phyloP scores from a whole-genome alignment of 2,113 vertebrate genomes.

The Barbus barbus region DNA sequence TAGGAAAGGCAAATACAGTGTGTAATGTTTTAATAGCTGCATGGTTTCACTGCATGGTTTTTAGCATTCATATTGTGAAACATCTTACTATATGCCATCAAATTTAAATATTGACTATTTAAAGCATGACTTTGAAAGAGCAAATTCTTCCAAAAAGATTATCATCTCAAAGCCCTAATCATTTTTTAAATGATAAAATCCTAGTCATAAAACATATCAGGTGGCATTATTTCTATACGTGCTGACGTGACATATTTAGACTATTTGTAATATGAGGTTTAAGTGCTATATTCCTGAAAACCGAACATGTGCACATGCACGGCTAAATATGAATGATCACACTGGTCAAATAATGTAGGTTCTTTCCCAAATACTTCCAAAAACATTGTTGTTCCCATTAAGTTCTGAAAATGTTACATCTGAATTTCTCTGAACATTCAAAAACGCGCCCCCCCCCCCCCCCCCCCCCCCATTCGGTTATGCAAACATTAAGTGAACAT shows the following conservation, averaged over 20 bases:
- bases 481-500: too few relatives aligned
- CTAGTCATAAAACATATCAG: background rate
- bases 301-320: background rate
- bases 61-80: background rate
- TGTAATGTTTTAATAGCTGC: background rate
- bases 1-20: background rate
- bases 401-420: too few relatives aligned
- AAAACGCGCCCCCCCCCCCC: too few relatives aligned
- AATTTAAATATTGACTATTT: too few relatives aligned
- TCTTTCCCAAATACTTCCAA: background rate
- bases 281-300: background rate
- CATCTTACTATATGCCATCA: background rate
- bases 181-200: conserved; percentile 15
- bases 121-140: background rate
- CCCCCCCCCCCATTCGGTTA: too few relatives aligned
- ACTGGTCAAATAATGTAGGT: background rate
- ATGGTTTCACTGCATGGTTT: background rate
- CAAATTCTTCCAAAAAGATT: background rate
- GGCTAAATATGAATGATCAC: background rate
- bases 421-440: too few relatives aligned
- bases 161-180: background rate
- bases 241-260: background rate
- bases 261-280: background rate
- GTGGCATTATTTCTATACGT: background rate
- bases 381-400: too few relatives aligned